Conservation (phyloP, 1,140 invertebrate genomes). For the Caenorhabditis latens region DNA sequence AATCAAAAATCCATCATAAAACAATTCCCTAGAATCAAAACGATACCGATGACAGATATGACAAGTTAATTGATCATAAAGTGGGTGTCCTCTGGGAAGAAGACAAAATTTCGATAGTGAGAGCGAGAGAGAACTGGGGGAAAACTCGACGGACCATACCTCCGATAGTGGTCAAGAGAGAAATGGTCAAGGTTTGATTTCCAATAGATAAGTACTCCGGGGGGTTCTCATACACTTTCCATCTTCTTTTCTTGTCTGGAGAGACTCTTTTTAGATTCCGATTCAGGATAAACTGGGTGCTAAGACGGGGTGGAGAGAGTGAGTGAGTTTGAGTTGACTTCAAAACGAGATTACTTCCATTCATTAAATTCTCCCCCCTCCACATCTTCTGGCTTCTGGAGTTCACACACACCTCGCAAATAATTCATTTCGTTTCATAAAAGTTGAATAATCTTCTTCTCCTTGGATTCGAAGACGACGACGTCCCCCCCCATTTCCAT, state of each 20-base stretch:
- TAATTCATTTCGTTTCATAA: conserved; percentile 50
- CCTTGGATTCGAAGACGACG: not conserved
- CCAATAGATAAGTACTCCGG: not conserved
- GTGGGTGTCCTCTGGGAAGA: not conserved
- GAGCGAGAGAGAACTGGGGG: not conserved
- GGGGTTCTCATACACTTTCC: not conserved
- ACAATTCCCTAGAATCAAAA: not conserved
- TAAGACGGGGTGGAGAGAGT: not conserved
- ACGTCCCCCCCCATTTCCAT: not conserved
- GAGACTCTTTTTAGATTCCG: not conserved
- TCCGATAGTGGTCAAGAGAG: not conserved
- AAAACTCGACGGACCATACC: conserved; percentile 13
- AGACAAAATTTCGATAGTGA: not conserved
- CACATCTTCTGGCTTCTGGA: not conserved
- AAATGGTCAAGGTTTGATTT: not conserved
- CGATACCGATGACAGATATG: not conserved
- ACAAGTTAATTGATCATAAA: conserved; percentile 47
- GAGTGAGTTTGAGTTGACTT: not conserved
- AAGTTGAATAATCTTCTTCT: conserved; percentile 49
- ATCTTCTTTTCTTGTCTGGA: not conserved
- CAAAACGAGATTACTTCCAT: conserved; percentile 10
- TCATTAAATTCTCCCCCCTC: conserved; percentile 3
- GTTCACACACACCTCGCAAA: conserved; percentile 32
- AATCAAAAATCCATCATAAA: not conserved
- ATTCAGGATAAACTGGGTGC: not conserved